These are phyloP conservation scores for Phyllostomus hastatus DNA, from an alignment of 2,113 vertebrate genomes.

Conservation along the genomic window DNA sequence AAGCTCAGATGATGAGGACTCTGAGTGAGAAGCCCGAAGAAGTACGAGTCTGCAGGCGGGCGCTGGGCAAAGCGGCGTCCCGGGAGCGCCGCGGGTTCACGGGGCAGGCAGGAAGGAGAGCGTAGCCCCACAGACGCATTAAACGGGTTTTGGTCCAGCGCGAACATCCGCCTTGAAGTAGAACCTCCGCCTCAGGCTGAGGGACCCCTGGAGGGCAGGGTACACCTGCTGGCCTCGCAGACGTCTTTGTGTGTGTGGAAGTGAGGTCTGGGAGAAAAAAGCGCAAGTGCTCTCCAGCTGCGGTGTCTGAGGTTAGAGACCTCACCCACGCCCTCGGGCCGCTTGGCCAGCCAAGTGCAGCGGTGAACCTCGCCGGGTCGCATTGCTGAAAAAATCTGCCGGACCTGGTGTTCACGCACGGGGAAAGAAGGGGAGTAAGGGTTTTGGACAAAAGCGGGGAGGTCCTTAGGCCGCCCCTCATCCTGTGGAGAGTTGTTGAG, in stretches of 20 bases:
- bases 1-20: neutral
- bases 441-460: neutral
- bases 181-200: too few species aligned
- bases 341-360: neutral
- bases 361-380: rapidly evolving
- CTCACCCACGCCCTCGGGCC: rapidly evolving
- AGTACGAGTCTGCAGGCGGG: rapidly evolving
- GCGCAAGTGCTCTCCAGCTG: neutral
- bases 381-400: neutral
- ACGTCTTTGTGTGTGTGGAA: neutral
- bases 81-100: rapidly evolving
- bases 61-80: neutral
- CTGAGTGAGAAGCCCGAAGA: neutral
- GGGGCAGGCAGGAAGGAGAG: rapidly evolving
- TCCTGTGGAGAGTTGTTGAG: neutral
- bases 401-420: rapidly evolving
- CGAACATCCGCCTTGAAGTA: neutral
- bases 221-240: rapidly evolving
- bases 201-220: neutral
- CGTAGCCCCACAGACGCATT: too few species aligned
- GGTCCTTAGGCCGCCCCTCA: neutral
- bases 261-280: neutral
- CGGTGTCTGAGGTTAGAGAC: neutral
- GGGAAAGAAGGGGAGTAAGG: neutral
- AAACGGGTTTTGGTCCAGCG: neutral